Evolutionary conservation across 92 coral and sea anemone species (phyloP).

Genomic region (Epizoanthus stellaris): DNA sequence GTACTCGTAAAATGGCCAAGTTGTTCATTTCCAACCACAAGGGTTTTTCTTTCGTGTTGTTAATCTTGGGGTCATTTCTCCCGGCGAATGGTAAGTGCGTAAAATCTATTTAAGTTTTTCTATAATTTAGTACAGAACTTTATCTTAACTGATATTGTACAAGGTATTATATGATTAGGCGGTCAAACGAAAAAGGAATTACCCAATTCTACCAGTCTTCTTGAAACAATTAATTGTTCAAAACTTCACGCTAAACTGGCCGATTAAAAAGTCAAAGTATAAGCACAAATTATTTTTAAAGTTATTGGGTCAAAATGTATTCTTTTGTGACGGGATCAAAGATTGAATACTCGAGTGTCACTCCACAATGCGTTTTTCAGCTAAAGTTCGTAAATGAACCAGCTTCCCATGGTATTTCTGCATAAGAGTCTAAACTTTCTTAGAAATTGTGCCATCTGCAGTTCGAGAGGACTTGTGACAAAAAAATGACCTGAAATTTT

Average conservation of each 20-base stretch:
- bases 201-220: background rate
- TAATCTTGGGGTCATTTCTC: background rate
- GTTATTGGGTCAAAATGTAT: no score
- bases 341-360: no score
- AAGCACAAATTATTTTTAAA: background rate
- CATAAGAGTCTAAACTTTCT: no score
- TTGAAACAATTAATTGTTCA: background rate
- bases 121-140: background rate
- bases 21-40: conserved; percentile 2
- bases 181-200: background rate
- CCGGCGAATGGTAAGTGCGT: conserved; percentile 23
- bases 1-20: conserved; percentile 14
- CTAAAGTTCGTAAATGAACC: no score
- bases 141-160: background rate
- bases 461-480: background rate
- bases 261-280: background rate
- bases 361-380: no score
- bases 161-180: background rate
- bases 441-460: background rate
- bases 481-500: background rate
- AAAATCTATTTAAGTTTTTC: background rate
- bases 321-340: no score
- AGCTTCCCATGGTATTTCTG: no score
- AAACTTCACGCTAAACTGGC: background rate
- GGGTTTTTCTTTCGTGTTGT: background rate